Evolutionary conservation across 1,140 invertebrate species (phyloP).

Genomic region (Cotesia vestalis): DNA sequence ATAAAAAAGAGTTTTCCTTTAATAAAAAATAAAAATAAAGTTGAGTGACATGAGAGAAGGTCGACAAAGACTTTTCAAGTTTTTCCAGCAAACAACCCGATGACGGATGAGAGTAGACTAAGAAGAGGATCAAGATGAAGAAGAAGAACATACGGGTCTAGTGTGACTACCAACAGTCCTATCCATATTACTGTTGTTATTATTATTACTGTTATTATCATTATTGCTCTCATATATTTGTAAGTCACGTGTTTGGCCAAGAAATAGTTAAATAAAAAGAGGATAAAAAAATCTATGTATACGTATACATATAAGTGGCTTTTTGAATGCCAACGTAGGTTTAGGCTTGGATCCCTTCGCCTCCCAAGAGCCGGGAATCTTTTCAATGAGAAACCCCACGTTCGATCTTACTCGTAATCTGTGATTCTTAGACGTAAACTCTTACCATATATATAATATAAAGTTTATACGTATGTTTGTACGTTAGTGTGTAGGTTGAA

Average conservation of each 20-base stretch:
- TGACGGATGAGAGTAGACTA: constrained; percentile 41
- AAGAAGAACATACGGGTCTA: constrained; percentile 11
- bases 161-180: constrained; percentile 1
- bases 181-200: too few species aligned
- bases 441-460: constrained; percentile 23
- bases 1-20: neutral
- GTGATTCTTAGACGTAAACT: constrained; percentile 48
- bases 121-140: neutral
- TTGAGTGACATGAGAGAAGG: constrained; percentile 15
- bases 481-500: constrained; percentile 41
- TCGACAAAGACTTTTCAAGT: constrained; percentile 31
- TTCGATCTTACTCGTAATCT: constrained; percentile 47
- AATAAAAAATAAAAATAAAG: constrained; percentile 11
- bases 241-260: neutral
- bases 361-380: constrained; percentile 2
- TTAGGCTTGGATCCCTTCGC: neutral
- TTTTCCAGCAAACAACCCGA: constrained; percentile 35
- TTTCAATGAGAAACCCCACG: constrained; percentile 17
- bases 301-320: constrained; percentile 41
- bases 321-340: constrained; percentile 37
- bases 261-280: neutral
- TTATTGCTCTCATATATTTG: neutral
- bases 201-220: too few species aligned
- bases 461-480: constrained; percentile 27
- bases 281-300: neutral